Evolutionary conservation across 2,113 vertebrate species (phyloP).

Genomic region (Amphiprion percula): DNA sequence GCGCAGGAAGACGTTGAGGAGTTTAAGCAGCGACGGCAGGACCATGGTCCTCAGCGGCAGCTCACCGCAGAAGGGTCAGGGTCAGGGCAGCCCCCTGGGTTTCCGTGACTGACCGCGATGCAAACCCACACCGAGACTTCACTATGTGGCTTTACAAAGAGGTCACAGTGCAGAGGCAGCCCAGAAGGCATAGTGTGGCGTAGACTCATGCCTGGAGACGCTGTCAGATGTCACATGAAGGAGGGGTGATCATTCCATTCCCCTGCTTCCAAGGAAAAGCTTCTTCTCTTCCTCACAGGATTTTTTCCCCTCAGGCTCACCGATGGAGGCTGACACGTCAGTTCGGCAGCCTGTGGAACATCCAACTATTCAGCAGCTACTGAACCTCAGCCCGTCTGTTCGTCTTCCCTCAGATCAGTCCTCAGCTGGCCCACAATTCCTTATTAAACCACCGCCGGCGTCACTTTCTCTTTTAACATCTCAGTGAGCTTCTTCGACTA

Average conservation of each 20-base stretch:
- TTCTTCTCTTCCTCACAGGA: slow-evolving; percentile 5
- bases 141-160: slow-evolving; percentile 15
- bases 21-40: slow-evolving; percentile 79
- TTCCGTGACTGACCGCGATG: slow-evolving; percentile 2
- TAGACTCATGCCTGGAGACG: slow-evolving; percentile 58
- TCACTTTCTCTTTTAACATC: slow-evolving; percentile 52
- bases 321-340: slow-evolving; percentile 3
- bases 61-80: slow-evolving; percentile 54
- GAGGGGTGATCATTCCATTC: slow-evolving; percentile 23
- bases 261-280: not conserved
- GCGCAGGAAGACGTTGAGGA: slow-evolving; percentile 80
- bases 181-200: slow-evolving; percentile 10
- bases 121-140: slow-evolving; percentile 21
- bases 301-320: slow-evolving; percentile 6
- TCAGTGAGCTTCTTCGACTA: slow-evolving; percentile 63
- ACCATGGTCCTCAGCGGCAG: slow-evolving; percentile 82
- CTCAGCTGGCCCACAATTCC: slow-evolving; percentile 44
- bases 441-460: slow-evolving; percentile 28
- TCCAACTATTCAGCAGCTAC: slow-evolving; percentile 44
- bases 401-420: slow-evolving; percentile 33
- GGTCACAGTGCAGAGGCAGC: slow-evolving; percentile 24
- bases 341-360: slow-evolving; percentile 15
- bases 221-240: slow-evolving; percentile 38
- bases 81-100: slow-evolving; percentile 39
- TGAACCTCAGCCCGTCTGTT: slow-evolving; percentile 12